Conservation (phyloP, 1,140 invertebrate species). For the Drosophila nebulosa region DNA sequence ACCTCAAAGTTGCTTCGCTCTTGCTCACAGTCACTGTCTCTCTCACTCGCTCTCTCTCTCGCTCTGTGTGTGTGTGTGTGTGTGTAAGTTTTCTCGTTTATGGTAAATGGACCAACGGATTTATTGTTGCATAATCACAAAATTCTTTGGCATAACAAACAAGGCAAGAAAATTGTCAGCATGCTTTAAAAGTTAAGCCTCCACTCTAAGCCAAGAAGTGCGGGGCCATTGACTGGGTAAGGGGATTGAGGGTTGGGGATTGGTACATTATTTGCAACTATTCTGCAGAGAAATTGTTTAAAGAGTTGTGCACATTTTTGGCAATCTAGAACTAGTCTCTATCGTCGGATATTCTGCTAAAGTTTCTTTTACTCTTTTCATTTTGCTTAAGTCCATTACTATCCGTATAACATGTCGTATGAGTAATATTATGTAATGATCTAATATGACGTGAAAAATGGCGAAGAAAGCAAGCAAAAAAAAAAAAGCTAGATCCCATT, state of each 20-base stretch:
- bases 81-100: neutral
- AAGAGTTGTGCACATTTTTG: neutral
- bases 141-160: conserved; percentile 63
- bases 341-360: too few species aligned
- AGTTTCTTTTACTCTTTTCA: neutral
- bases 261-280: neutral
- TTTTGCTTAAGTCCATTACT: too few species aligned
- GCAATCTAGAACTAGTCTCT: neutral
- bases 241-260: neutral
- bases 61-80: neutral
- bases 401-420: neutral
- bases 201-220: neutral
- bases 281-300: neutral
- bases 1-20: neutral
- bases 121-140: conserved; percentile 70
- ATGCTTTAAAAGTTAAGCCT: conserved; percentile 42
- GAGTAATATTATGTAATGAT: neutral
- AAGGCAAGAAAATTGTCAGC: conserved; percentile 68
- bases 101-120: conserved; percentile 69
- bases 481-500: neutral
- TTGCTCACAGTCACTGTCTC: too few species aligned
- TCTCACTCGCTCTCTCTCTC: neutral
- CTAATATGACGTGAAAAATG: neutral
- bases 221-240: too few species aligned
- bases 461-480: neutral